Percentiles rank a stretch among this genome's conserved stretches.
phyloP scores from a whole-genome alignment of 2,797 vertebrate species.

The Caiman crocodilus region DNA sequence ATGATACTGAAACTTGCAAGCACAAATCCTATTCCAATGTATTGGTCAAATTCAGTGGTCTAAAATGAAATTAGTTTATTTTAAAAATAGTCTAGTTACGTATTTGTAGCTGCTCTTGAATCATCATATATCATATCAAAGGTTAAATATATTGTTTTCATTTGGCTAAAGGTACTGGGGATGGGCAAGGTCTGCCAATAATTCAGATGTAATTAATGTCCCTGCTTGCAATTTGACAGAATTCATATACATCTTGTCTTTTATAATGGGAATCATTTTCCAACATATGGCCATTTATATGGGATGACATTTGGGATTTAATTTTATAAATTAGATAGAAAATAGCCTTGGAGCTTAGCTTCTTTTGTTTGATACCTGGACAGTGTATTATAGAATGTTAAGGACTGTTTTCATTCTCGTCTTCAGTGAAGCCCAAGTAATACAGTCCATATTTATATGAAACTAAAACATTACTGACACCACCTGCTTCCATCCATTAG shows the following conservation, averaged over 20 bases:
- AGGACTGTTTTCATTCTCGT: background rate
- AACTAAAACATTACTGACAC: constrained; percentile 33
- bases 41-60: background rate
- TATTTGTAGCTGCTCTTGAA: constrained; percentile 40
- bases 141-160: constrained; percentile 56
- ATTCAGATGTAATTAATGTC: constrained; percentile 56
- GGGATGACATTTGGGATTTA: constrained; percentile 55
- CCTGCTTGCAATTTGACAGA: constrained; percentile 46
- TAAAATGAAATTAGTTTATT: constrained; percentile 44
- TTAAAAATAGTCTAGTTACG: background rate
- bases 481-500: constrained; percentile 37
- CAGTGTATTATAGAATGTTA: constrained; percentile 26
- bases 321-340: constrained; percentile 59
- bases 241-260: constrained; percentile 53
- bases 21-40: background rate
- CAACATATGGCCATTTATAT: constrained; percentile 13
- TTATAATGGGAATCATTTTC: constrained; percentile 44
- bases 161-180: constrained; percentile 28
- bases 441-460: constrained; percentile 54
- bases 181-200: constrained; percentile 44
- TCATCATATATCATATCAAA: constrained; percentile 21
- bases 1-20: constrained; percentile 1
- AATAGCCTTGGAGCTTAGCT: constrained; percentile 23
- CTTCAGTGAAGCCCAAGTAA: constrained; percentile 32
- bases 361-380: constrained; percentile 42